Conservation (phyloP, 2,113 vertebrate genomes). For the Marmota flaviventris region DNA sequence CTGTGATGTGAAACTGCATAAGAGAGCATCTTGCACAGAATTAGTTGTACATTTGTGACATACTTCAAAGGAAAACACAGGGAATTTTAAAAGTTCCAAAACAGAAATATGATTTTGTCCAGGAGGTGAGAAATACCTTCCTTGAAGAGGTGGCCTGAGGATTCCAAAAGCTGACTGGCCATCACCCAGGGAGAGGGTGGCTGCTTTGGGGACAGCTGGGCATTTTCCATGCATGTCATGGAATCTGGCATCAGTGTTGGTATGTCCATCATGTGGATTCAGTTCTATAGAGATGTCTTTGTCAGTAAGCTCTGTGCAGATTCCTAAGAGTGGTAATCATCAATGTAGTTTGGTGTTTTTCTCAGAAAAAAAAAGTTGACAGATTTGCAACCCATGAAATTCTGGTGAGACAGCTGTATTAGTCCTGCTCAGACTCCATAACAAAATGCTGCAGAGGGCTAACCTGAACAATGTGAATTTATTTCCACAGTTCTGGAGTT, state of each 20-base stretch:
- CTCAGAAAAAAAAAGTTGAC: neutral
- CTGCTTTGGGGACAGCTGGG: rapidly evolving
- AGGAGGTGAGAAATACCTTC: neutral
- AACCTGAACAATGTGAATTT: neutral
- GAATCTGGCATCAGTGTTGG: neutral
- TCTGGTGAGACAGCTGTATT: neutral
- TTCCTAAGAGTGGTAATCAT: neutral
- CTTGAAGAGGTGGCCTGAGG: neutral
- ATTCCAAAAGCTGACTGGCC: neutral
- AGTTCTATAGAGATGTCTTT: neutral
- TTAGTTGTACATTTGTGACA: too few species aligned
- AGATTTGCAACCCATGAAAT: neutral
- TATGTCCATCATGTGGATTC: rapidly evolving
- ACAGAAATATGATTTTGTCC: neutral
- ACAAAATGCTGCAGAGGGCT: neutral
- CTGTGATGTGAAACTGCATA: too few species aligned
- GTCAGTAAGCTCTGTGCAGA: neutral
- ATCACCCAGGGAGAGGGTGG: neutral
- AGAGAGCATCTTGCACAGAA: too few species aligned
- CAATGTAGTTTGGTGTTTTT: neutral
- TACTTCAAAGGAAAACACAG: neutral
- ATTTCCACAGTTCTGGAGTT: neutral
- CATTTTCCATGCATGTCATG: too few species aligned
- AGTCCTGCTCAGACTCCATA: neutral
- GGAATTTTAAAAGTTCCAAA: neutral